These are phyloP conservation scores for Syngnathus acus DNA, from an alignment of 2,797 vertebrate genomes.

Conservation along the genomic window DNA sequence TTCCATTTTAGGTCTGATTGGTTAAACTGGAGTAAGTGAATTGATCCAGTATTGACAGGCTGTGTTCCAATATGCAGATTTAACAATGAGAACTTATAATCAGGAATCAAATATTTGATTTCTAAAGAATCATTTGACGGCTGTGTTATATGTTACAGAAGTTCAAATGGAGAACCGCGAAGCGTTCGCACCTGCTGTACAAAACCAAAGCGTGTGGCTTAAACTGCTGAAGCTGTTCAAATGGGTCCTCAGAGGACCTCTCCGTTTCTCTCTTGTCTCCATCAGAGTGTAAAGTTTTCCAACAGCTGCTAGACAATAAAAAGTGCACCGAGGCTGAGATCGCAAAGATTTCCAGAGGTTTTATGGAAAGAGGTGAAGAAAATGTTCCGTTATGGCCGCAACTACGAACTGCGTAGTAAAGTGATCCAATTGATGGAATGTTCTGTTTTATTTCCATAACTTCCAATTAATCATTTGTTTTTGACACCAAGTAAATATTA, in stretches of 20 bases:
- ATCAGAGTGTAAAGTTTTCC: conserved; percentile 53
- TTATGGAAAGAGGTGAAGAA: conserved; percentile 28
- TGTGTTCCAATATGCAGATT: conserved; percentile 21
- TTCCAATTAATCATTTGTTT: not conserved
- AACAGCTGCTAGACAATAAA: conserved; percentile 64
- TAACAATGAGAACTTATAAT: conserved; percentile 15
- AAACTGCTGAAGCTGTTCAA: conserved; percentile 55
- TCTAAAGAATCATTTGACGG: not conserved
- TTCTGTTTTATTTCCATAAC: conserved; percentile 9
- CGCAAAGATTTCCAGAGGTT: conserved; percentile 42
- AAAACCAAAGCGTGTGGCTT: conserved; percentile 28
- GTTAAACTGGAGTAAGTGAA: conserved; percentile 9
- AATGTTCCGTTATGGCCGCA: conserved; percentile 31
- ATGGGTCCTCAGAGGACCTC: conserved; percentile 57
- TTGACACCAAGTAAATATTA: not conserved
- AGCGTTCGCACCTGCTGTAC: conserved; percentile 46
- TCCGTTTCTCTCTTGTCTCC: conserved; percentile 41
- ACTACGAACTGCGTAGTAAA: conserved; percentile 23
- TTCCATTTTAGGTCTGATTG: not conserved
- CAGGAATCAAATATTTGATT: conserved; percentile 12
- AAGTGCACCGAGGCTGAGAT: conserved; percentile 36
- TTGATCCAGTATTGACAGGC: conserved; percentile 40
- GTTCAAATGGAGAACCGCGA: conserved; percentile 37
- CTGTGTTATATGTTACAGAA: conserved; percentile 16
- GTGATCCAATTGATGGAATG: conserved; percentile 26